Conservation (phyloP, 1,140 invertebrate genomes). For the Papilio xuthus region DNA sequence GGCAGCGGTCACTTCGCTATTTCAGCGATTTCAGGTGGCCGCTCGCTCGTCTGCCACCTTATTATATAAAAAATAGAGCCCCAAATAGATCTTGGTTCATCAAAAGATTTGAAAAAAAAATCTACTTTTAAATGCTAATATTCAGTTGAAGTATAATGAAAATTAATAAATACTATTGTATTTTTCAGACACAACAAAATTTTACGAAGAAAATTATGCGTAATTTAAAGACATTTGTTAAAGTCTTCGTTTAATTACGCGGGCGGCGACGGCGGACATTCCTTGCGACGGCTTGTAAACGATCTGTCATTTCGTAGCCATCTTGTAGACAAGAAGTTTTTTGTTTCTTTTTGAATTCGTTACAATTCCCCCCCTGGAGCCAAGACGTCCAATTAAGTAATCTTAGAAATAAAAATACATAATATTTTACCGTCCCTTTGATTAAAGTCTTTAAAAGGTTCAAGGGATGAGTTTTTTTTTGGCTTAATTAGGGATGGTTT, state of each 20-base stretch:
- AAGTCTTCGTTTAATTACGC: slow-evolving; percentile 63
- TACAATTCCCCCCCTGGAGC: slow-evolving; percentile 46
- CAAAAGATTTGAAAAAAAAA: too few relatives aligned
- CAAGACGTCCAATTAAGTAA: slow-evolving; percentile 58
- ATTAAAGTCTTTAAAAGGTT: slow-evolving; percentile 44
- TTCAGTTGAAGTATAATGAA: too few relatives aligned
- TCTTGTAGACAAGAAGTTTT: slow-evolving; percentile 58
- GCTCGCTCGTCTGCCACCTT: too few relatives aligned
- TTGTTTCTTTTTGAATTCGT: slow-evolving; percentile 58
- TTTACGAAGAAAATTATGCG: background rate
- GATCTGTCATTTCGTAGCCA: slow-evolving; percentile 73
- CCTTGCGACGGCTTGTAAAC: slow-evolving; percentile 63
- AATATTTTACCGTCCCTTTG: slow-evolving; percentile 38
- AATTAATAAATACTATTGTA: too few relatives aligned
- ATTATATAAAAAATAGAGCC: too few relatives aligned
- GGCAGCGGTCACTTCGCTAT: too few relatives aligned
- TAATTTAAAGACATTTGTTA: slow-evolving; percentile 43
- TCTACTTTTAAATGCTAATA: too few relatives aligned
- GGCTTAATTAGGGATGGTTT: slow-evolving; percentile 38
- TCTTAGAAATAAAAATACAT: slow-evolving; percentile 49
- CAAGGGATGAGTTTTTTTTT: slow-evolving; percentile 31
- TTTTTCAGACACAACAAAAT: background rate
- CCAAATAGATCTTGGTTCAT: too few relatives aligned
- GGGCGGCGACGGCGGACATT: slow-evolving; percentile 67
- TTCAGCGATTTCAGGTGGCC: too few relatives aligned